phyloP scores from a whole-genome alignment of 2,888 invertebrate genomes.

The Phortica okadai region DNA sequence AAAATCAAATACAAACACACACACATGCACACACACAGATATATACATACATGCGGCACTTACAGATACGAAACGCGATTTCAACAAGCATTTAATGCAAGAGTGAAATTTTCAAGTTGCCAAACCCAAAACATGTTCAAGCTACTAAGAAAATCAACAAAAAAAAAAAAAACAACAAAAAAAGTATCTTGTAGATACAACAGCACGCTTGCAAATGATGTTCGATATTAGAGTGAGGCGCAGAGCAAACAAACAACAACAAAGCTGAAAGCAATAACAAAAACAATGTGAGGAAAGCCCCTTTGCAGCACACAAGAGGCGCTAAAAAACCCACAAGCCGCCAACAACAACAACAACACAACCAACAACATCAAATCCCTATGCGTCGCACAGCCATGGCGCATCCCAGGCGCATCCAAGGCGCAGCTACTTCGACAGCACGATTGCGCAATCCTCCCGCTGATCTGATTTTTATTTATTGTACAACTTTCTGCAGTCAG shows the following conservation, averaged over 20 bases:
- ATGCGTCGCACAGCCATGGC: no score
- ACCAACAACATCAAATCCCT: not conserved
- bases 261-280: slow-evolving; percentile 16
- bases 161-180: no score
- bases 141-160: not conserved
- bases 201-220: slow-evolving; percentile 44
- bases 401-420: not conserved
- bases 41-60: not conserved
- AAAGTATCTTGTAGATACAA: not conserved
- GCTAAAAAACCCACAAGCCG: slow-evolving; percentile 24
- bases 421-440: slow-evolving; percentile 27
- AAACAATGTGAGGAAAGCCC: slow-evolving; percentile 17
- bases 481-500: not conserved
- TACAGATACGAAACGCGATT: slow-evolving; percentile 61
- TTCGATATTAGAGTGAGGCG: slow-evolving; percentile 30
- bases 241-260: slow-evolving; percentile 12
- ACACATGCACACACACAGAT: not conserved
- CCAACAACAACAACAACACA: slow-evolving; percentile 23
- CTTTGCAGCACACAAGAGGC: not conserved
- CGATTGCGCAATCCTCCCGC: slow-evolving; percentile 74
- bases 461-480: slow-evolving; percentile 74
- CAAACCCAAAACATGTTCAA: slow-evolving; percentile 30
- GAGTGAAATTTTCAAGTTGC: slow-evolving; percentile 16
- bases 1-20: slow-evolving; percentile 49
- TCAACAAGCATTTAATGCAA: slow-evolving; percentile 66